Evolutionary conservation across 2,888 invertebrate genomes (phyloP).

Genomic region (Pherbina coryleti): DNA sequence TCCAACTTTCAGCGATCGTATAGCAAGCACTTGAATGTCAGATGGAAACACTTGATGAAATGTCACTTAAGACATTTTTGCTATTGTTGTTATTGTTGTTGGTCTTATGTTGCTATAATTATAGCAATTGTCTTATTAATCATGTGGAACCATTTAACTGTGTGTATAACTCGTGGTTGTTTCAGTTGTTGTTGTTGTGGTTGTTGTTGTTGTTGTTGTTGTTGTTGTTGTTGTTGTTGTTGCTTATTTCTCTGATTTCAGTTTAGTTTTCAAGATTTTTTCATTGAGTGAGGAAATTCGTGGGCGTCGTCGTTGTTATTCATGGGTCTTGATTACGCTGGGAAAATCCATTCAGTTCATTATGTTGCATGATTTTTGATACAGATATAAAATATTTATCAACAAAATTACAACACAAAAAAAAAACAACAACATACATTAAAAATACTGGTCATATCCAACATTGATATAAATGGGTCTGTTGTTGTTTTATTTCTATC

Average conservation of each 20-base stretch:
- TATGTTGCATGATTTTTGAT: no score
- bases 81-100: not conserved
- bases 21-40: not conserved
- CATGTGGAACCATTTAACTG: constrained; percentile 35
- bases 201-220: not conserved
- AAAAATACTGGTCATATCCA: no score
- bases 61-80: not conserved
- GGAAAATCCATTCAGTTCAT: no score
- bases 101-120: not conserved
- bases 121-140: constrained; percentile 28
- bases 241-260: not conserved
- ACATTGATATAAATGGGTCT: no score
- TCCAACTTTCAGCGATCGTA: not conserved
- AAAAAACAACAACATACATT: no score
- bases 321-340: no score
- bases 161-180: not conserved
- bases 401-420: no score
- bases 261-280: constrained; percentile 7
- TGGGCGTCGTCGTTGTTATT: constrained; percentile 14
- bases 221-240: not conserved
- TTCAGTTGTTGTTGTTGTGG: not conserved
- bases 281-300: constrained; percentile 21
- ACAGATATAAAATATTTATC: no score
- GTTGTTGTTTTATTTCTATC: no score
- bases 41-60: not conserved